Base-by-base conservation (phyloP, 2,888 invertebrate species). In the Ichneumon xanthorius region DNA sequence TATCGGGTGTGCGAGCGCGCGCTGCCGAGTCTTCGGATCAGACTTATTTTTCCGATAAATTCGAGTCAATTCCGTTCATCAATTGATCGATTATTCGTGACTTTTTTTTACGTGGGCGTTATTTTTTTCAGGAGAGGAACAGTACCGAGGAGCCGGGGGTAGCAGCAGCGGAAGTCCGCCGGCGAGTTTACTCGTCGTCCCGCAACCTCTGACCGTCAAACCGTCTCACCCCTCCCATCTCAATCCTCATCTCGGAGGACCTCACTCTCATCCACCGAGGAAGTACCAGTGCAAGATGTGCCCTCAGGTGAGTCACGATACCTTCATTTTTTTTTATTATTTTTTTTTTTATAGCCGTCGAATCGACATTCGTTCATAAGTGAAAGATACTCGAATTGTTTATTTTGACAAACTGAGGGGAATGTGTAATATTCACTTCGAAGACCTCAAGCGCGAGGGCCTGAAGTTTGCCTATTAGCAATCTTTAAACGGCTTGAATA, bases 221-320 rank as follows among this genome's bases (percentile, higher is more conserved):
- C 94, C 94, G 45, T 92, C 94, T 79, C 94, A 94, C 88, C 93
- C 93, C 75, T 92, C 94, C 86, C 93, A 94, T 88, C 91, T 93
- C 86, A 94, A 94, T 87, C 93, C 94, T 78, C 94, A 93, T 88
- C 90, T 93, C 82, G 92, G 92, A 78, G 94, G 93, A 77, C 93
- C 93, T 61, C 94, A 94, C 88, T 91, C 92, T 79, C 94, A 94
- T 89, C 93, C 93, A 26, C 95, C 95, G 82, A 94, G 98, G 93
- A 98, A 98, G 95, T 98, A 98, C 95, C 98, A 98, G 94, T 98
- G 98, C 96, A 98, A 98, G 95, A 98, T 98, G 98, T 98, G 98
- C 94, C 98, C 98, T 88, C 98, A 99, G 98, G 98, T 99, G 95
- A 95, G 97, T 95, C 85, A 19, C 11, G n/a, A 14, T 37, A 16